Base-by-base conservation (phyloP, 2,888 invertebrate genomes). In the Creontiades dilutus region DNA sequence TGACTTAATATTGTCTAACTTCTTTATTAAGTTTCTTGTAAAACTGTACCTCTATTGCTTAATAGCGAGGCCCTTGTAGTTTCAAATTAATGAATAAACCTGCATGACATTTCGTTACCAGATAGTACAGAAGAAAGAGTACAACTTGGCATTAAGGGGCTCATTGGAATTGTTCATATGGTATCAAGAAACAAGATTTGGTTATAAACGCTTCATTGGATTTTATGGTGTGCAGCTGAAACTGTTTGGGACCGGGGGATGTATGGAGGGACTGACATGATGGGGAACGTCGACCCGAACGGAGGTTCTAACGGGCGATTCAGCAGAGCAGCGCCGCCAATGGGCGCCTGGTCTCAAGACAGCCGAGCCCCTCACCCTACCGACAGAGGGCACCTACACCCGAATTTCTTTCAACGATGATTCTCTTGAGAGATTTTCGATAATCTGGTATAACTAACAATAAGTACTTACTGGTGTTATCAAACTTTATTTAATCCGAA, bases 241-340 rank as follows among this genome's bases (percentile, higher is more conserved):
- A 80, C 80, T 4, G 89, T 89, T 28, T 89, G 89, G 89, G 89
- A 89, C 19, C 52, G 89, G 19, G 89, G 89, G 9, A 80, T 89
- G 89, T 89, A 80, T 47, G 89, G 78, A 12, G 89, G 89, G 23
- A 61, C 68, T 11, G 80, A 68, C 47, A 68, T 86, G 47, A 68
- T 76, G 55, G 82, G 52, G 23, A 28, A 23, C 48, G 86, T 86
- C 27, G 86, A 68, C 75, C 48, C 75, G 0, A 57, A 57, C 28
- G 23, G 48, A 13, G 76, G 68, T 4, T n/a, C 82, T 13, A 76
- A 76, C 14, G 86, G 86, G 47, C 75, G 86, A 0, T 86, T 86
- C 76, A 75, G 86, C 14, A 13, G 86, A 27, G 47, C 76, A 27
- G 86, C 68, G 0, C 85, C 61, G 14, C 86, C 86, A 4, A 86